Conservation (phyloP, 1,140 invertebrate genomes). For the Drosophila nikananu region DNA sequence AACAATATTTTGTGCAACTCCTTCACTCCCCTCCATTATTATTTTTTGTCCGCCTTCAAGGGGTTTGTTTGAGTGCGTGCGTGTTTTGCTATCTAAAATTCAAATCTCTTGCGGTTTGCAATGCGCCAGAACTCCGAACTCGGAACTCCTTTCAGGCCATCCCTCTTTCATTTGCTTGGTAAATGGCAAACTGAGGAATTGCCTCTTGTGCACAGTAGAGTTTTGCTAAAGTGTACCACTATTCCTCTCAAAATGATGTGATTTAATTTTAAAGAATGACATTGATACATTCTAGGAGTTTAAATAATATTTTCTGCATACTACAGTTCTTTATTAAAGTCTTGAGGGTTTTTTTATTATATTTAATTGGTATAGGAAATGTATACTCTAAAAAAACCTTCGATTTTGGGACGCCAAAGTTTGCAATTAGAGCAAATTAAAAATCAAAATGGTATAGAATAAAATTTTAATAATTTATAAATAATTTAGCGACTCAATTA, state of each 20-base stretch:
- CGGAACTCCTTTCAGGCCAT: constrained; percentile 8
- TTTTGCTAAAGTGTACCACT: neutral
- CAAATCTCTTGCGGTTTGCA: constrained; percentile 77
- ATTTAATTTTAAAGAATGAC: neutral
- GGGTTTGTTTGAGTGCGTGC: constrained; percentile 33
- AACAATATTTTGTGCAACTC: constrained; percentile 28
- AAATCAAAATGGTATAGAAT: too few species aligned
- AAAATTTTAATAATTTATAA: too few species aligned
- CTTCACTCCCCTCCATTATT: constrained; percentile 42
- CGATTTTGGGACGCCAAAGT: too few species aligned
- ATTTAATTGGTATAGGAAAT: too few species aligned
- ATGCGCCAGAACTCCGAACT: constrained; percentile 43
- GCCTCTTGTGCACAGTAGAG: constrained; percentile 6
- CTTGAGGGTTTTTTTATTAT: too few species aligned
- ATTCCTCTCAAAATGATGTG: rapidly evolving
- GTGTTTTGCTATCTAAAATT: constrained; percentile 72
- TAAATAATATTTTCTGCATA: neutral
- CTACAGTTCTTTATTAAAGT: neutral
- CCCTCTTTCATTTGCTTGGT: neutral
- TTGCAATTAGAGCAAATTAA: too few species aligned
- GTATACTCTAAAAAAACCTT: too few species aligned
- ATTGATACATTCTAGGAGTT: neutral
- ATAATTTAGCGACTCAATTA: too few species aligned
- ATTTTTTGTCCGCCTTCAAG: constrained; percentile 25
- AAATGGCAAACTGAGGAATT: constrained; percentile 5